phyloP scores from a whole-genome alignment of 2,113 vertebrate genomes.

The Microcebus murinus region DNA sequence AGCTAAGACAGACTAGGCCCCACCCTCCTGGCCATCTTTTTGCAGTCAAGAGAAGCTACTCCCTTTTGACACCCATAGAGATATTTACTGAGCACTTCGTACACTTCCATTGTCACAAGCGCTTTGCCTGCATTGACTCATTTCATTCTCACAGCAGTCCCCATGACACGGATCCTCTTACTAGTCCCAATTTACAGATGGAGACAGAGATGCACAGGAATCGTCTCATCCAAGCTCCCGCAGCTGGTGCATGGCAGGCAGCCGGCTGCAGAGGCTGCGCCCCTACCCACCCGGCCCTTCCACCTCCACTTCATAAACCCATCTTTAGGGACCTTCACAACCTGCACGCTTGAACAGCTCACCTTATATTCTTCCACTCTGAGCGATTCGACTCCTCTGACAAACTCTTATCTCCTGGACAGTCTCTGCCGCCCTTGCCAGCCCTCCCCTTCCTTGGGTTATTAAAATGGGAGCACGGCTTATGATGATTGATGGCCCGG shows the following conservation, averaged over 20 bases:
- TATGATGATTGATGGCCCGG: constrained; percentile 62
- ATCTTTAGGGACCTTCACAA: not conserved
- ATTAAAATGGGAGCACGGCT: constrained; percentile 57
- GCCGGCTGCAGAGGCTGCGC: not conserved
- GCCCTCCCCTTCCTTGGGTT: constrained; percentile 6
- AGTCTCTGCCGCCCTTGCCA: constrained; percentile 26
- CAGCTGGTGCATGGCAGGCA: not conserved
- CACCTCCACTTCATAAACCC: not conserved
- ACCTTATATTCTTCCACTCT: not conserved
- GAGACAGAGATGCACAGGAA: not conserved
- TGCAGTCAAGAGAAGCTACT: not conserved
- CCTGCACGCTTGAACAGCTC: not conserved
- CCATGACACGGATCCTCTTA: not conserved
- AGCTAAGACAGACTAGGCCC: not conserved
- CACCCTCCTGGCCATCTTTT: not conserved
- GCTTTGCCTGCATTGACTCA: not conserved
- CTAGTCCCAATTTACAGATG: not conserved
- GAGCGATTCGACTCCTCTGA: constrained; percentile 17
- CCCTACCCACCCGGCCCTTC: not conserved
- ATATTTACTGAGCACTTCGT: not conserved
- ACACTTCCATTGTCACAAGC: not conserved
- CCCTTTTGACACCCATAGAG: not conserved
- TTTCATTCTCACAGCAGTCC: not conserved
- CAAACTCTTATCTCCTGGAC: constrained; percentile 52
- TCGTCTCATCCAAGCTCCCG: not conserved